These are phyloP conservation scores for Catharus minimus DNA, from an alignment of 2,113 vertebrate species.

Conservation along the genomic window DNA sequence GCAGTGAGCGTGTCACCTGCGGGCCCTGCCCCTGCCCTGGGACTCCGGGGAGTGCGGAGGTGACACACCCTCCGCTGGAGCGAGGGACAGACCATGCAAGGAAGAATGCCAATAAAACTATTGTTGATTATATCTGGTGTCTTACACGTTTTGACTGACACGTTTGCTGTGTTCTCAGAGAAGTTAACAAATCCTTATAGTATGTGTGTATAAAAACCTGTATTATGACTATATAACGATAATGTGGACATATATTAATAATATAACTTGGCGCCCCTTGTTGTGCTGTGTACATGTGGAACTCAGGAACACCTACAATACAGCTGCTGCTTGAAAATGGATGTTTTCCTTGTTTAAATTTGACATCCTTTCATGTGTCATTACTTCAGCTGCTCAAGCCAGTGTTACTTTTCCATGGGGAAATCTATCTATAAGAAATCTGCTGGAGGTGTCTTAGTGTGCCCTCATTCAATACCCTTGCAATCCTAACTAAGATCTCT, in stretches of 20 bases:
- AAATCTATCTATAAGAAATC: background rate
- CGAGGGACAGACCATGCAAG: rapidly evolving
- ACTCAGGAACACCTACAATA: background rate
- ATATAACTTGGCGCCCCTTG: background rate
- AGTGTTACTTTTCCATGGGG: background rate
- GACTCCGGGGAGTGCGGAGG: background rate
- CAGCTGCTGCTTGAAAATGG: background rate
- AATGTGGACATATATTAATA: too few species aligned
- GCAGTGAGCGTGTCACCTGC: background rate
- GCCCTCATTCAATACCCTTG: background rate
- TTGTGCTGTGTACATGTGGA: rapidly evolving
- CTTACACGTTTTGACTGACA: background rate
- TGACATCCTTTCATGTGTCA: background rate
- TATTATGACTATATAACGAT: rapidly evolving
- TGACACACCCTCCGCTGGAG: background rate
- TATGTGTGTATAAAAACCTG: rapidly evolving
- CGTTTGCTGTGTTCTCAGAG: background rate
- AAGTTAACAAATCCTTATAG: background rate
- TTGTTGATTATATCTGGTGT: rapidly evolving
- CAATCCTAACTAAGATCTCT: background rate
- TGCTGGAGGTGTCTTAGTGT: background rate
- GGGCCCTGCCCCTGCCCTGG: background rate
- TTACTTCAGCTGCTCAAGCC: background rate
- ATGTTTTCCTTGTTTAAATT: background rate
- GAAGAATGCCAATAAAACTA: rapidly evolving